phyloP scores from a whole-genome alignment of 2,797 vertebrate species.

The Notamacropus eugenii region DNA sequence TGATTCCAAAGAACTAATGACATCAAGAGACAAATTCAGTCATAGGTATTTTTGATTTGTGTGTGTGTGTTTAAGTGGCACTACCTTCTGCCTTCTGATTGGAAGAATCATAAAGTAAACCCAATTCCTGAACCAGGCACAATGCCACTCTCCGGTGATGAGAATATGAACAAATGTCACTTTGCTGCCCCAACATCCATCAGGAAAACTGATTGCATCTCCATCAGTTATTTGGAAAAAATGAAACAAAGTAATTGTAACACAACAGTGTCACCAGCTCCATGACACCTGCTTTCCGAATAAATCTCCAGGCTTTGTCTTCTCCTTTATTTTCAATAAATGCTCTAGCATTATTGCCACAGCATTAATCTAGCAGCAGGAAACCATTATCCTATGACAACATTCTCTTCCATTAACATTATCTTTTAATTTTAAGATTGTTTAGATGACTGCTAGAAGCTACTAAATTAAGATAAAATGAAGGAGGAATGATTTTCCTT shows the following conservation, averaged over 20 bases:
- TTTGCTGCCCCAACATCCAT: conserved; percentile 77
- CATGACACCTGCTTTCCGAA: conserved; percentile 85
- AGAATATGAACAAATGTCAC: conserved; percentile 76
- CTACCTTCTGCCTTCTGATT: conserved; percentile 79
- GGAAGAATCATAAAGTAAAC: conserved; percentile 79
- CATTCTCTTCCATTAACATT: conserved; percentile 87
- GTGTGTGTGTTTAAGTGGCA: conserved; percentile 75
- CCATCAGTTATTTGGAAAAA: conserved; percentile 82
- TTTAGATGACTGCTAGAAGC: conserved; percentile 85
- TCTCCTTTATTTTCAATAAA: conserved; percentile 86
- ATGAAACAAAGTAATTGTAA: conserved; percentile 83
- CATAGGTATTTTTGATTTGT: not conserved
- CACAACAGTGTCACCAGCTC: conserved; percentile 84
- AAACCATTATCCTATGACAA: conserved; percentile 87
- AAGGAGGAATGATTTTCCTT: conserved; percentile 82
- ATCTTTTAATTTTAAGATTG: conserved; percentile 87
- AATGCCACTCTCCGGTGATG: conserved; percentile 73
- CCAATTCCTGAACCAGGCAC: conserved; percentile 73
- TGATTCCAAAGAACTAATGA: not conserved
- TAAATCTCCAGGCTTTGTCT: conserved; percentile 85
- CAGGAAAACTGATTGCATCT: conserved; percentile 81
- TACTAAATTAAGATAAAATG: conserved; percentile 86
- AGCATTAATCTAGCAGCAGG: conserved; percentile 87
- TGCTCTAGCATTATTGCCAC: conserved; percentile 82
- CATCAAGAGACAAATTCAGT: not conserved